Percentiles rank a stretch among this genome's conserved stretches.
These are phyloP conservation scores for Holocentrus rufus DNA, from an alignment of 2,797 vertebrate genomes.

Conservation along the genomic window DNA sequence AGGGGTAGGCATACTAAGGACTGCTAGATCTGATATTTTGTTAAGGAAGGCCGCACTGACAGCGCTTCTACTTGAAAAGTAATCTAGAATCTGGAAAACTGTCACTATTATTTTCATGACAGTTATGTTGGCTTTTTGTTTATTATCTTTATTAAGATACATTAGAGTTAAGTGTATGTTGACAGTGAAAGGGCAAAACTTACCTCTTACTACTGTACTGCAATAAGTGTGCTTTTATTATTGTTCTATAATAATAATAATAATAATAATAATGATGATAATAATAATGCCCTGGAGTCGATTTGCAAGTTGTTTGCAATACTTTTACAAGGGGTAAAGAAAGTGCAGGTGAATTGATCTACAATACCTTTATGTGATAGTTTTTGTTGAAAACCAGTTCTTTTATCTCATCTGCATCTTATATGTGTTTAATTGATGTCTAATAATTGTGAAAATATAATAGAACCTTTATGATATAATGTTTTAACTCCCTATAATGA, in stretches of 20 bases:
- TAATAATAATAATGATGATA: too few relatives aligned
- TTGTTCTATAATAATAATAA: too few relatives aligned
- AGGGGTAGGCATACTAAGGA: not conserved
- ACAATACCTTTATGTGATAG: not conserved
- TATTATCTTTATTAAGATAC: constrained; percentile 1
- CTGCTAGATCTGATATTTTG: not conserved
- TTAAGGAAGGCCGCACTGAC: not conserved
- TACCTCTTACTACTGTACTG: not conserved
- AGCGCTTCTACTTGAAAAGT: not conserved
- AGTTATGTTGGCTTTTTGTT: too few relatives aligned
- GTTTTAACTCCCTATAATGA: not conserved
- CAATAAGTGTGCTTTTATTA: not conserved
- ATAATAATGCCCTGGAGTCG: not conserved
- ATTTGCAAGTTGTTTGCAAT: not conserved
- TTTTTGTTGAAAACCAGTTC: not conserved
- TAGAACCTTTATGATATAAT: not conserved
- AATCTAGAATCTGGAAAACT: not conserved
- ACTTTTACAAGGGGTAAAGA: not conserved
- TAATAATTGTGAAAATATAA: not conserved
- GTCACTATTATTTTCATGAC: too few relatives aligned
- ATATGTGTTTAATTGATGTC: not conserved
- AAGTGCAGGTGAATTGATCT: not conserved
- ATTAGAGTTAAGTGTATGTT: not conserved
- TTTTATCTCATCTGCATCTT: not conserved
- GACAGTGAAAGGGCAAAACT: not conserved